Base-by-base conservation (phyloP, 2,888 invertebrate genomes). In the Tinea trinotella region DNA sequence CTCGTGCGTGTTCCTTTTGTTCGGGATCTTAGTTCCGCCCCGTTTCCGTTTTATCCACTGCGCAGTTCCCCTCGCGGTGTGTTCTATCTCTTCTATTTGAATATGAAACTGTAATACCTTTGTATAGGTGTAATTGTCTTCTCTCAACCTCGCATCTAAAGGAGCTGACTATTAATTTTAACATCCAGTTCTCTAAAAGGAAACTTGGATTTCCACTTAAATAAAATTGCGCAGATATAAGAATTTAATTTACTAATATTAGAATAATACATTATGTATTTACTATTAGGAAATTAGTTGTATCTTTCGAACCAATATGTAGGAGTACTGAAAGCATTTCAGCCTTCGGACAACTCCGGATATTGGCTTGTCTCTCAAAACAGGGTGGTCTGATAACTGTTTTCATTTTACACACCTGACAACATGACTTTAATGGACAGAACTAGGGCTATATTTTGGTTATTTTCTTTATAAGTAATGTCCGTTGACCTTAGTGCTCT, bases 1-100 rank as follows among this genome's bases (percentile, higher is more conserved):
- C 40, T 40, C 40, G 40, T 40, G 59, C 56, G 60, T 60, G 57
- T 56, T 57, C 56, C 60, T 66, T 68, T 68, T 70, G 68, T 70
- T 66, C 58, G 58, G 59, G 59, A 57, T 61, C 54, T 62, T 40
- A 20, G 53, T 17, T 59, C 44, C 54, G 57, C 59, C 57, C 61
- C 57, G 58, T 59, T 66, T 67, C 65, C 64, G 63, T 56, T 59
- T 57, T 57, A 20, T 20, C 40, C 59, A 53, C 55, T 57, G 61
- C 60, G 44, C 44, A 52, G 59, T 59, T 20, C 44, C 49, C 56
- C 56, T 55, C 56, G 56, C 56, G 49, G 24, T 50, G 3, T 44
- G 5, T 17, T 5, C 17, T 44, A 44, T 20, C 49, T 50, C 13
- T 48, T 30, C 30, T n/a, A 30, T 30, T 7, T 30, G 7, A 30